Conservation (phyloP, 2,113 vertebrate genomes). For the Uropsilus gracilis region DNA sequence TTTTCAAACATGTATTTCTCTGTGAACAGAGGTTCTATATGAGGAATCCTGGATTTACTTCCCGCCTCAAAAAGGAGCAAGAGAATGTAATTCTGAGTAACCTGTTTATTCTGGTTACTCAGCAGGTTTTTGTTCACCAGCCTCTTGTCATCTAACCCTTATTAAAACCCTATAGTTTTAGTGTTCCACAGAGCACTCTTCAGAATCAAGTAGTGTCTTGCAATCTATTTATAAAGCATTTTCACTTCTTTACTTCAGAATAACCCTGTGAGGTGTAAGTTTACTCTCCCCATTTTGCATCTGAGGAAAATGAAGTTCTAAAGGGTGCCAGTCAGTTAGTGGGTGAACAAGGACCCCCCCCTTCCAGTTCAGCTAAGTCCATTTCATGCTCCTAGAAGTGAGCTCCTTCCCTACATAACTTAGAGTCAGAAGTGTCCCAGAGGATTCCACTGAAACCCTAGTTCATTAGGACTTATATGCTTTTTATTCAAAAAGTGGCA, state of each 20-base stretch:
- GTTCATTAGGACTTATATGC: not conserved
- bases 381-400: not conserved
- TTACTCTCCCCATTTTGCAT: not conserved
- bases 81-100: not conserved
- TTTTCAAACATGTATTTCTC: not conserved
- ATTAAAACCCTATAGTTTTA: not conserved
- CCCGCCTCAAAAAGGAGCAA: not conserved
- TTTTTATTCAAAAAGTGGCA: not conserved
- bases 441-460: not conserved
- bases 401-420: not conserved
- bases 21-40: not conserved
- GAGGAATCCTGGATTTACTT: not conserved
- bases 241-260: conserved; percentile 35
- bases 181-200: not conserved
- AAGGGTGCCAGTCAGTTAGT: not conserved
- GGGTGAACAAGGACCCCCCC: not conserved
- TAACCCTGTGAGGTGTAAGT: not conserved
- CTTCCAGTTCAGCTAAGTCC: not conserved
- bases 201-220: not conserved
- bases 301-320: not conserved
- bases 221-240: not conserved
- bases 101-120: not conserved
- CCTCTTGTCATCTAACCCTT: not conserved
- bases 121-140: not conserved
- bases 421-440: not conserved